Evolutionary conservation across 2,797 vertebrate species (phyloP).

Genomic region (Melanogrammus aeglefinus): DNA sequence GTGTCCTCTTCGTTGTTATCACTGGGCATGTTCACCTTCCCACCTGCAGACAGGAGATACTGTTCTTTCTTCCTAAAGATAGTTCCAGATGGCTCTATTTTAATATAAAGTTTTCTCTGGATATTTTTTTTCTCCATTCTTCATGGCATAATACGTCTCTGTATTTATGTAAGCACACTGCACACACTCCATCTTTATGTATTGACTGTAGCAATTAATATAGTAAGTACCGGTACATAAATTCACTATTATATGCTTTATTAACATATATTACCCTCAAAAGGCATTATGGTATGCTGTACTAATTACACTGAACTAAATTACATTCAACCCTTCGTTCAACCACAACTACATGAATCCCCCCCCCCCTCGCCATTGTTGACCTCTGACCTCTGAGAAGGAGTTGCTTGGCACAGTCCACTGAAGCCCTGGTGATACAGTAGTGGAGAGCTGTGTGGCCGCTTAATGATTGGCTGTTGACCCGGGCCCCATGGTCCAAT

Average conservation of each 20-base stretch:
- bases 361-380: background rate
- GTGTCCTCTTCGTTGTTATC: constrained; percentile 84
- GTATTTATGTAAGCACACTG: background rate
- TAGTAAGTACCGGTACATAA: background rate
- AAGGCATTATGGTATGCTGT: too few species aligned
- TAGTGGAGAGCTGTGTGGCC: constrained; percentile 87
- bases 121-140: too few species aligned
- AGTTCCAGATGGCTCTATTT: too few species aligned
- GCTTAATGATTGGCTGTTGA: constrained; percentile 85
- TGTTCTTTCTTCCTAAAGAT: background rate
- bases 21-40: constrained; percentile 79
- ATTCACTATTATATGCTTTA: too few species aligned
- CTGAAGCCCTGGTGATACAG: constrained; percentile 80
- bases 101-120: too few species aligned
- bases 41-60: constrained; percentile 69
- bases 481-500: constrained; percentile 79
- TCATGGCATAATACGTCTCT: too few species aligned
- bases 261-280: too few species aligned
- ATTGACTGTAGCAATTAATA: background rate
- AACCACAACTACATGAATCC: background rate
- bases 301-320: too few species aligned
- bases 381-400: constrained; percentile 80
- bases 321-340: background rate
- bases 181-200: background rate
- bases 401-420: constrained; percentile 86